phyloP scores from a whole-genome alignment of 2,113 vertebrate species.

The Pteruthius melanotis region DNA sequence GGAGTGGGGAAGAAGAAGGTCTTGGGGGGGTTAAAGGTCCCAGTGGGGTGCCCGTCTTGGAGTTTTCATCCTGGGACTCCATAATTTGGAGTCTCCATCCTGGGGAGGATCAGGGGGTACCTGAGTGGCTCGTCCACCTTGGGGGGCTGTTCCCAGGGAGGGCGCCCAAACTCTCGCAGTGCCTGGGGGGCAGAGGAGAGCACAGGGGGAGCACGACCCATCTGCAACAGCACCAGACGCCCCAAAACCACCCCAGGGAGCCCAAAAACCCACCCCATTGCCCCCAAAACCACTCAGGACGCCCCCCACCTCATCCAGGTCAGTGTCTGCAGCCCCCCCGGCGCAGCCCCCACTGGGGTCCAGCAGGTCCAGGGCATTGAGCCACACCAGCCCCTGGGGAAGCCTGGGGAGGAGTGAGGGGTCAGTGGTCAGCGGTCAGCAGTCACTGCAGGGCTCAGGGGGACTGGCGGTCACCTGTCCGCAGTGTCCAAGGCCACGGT shows the following conservation, averaged over 20 bases:
- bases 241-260: not conserved
- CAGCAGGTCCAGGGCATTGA: not conserved
- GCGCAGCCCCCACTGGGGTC: not conserved
- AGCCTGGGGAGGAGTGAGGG: not conserved
- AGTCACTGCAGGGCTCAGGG: not conserved
- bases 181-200: not conserved
- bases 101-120: not conserved
- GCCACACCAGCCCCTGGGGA: not conserved
- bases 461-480: not conserved
- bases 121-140: not conserved
- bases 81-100: not conserved
- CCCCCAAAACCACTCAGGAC: too few relatives aligned
- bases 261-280: not conserved
- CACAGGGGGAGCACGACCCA: not conserved
- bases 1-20: accelerated
- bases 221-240: not conserved
- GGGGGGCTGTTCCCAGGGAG: not conserved
- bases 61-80: not conserved
- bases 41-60: accelerated
- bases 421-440: not conserved
- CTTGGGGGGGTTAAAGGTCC: not conserved
- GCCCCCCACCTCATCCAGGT: not conserved
- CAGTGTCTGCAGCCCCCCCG: accelerated
- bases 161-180: not conserved
- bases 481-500: not conserved